Base-by-base conservation (phyloP, 2,797 vertebrate species). In the Leptodactylus fallax region DNA sequence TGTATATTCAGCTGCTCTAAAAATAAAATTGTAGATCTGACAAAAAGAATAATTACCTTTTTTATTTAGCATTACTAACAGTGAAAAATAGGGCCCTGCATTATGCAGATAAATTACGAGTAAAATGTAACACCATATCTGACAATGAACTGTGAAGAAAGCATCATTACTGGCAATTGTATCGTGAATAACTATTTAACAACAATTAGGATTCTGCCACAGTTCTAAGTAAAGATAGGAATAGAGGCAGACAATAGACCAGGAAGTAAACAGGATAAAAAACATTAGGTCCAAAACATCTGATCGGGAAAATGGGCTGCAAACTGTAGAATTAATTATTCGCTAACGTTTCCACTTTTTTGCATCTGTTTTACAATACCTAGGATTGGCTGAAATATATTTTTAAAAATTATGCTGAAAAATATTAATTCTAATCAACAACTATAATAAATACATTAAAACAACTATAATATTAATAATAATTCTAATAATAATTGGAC, bases 11-110 rank as follows among this genome's bases (percentile, higher is more conserved):
- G 74, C 74, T 53, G 49, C 53, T 17, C 23, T 79, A 79, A 79
- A 79, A 58, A 79, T 53, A 27, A 49, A 58, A 56, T 56, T 56
- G 77, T 27, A 16, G 3, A 56, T 77, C 21, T 53, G 49, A 77
- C 49, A 77, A 77, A 76, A 76, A 23, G 49, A 51, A 77, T 77
- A 77, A 77, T 77, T 77, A 23, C n/a, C n/a, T 77, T 77, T 53
- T 76, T 77, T 77, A 56, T 58, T 79, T 79, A 27, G 53, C 23
- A 58, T 79, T 79, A 17, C 53, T 53, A n/a, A 78, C 11, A 55
- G 51, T 25, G 36, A 78, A 23, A 55, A 58, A 56, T 55, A 79
- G 51, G 77, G 27, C 77, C 13, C 56, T 16, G 23, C 14, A 55
- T 79, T 79, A 79, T 55, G n/a, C 16, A 27, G 53, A 79, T 79